Evolutionary conservation across 92 coral and sea anemone genomes (phyloP).

Genomic region (Anthopleura xanthogrammica): DNA sequence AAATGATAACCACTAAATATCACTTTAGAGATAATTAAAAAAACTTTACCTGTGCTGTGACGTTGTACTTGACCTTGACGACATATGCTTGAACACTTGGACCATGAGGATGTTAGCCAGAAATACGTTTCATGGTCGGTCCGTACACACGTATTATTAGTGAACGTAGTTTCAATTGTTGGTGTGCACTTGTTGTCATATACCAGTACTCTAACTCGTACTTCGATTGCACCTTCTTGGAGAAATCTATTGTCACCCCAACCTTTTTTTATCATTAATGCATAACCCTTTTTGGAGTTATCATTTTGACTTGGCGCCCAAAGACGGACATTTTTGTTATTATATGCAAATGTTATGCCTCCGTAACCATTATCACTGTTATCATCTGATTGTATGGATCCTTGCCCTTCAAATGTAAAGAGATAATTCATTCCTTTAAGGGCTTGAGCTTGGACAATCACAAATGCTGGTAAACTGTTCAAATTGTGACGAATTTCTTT

Average conservation of each 20-base stretch:
- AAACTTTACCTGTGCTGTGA: constrained; percentile 26
- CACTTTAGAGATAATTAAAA: not conserved
- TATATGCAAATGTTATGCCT: constrained; percentile 85
- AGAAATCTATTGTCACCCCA: constrained; percentile 74
- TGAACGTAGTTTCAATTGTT: constrained; percentile 39
- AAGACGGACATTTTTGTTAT: constrained; percentile 72
- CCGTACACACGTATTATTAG: constrained; percentile 55
- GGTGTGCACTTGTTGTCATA: constrained; percentile 65
- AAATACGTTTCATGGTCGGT: constrained; percentile 61
- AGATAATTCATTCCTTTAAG: constrained; percentile 52
- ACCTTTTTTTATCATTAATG: constrained; percentile 72
- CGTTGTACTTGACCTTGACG: constrained; percentile 56
- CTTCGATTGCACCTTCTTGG: constrained; percentile 41
- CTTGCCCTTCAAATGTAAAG: constrained; percentile 84
- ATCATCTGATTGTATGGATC: constrained; percentile 81
- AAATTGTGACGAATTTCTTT: constrained; percentile 50
- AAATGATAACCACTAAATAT: not conserved
- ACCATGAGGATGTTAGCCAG: constrained; percentile 68
- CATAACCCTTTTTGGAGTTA: constrained; percentile 72
- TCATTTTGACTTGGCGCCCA: constrained; percentile 85
- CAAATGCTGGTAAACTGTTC: constrained; percentile 61
- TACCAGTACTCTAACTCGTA: constrained; percentile 58
- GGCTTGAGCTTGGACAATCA: constrained; percentile 67
- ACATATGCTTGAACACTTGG: constrained; percentile 91
- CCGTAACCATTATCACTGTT: constrained; percentile 75